A percentile compares a stretch with the other conserved stretches of the same genome.
phyloP scores from a whole-genome alignment of 1,140 invertebrate species.

The Macrostomum lignano region DNA sequence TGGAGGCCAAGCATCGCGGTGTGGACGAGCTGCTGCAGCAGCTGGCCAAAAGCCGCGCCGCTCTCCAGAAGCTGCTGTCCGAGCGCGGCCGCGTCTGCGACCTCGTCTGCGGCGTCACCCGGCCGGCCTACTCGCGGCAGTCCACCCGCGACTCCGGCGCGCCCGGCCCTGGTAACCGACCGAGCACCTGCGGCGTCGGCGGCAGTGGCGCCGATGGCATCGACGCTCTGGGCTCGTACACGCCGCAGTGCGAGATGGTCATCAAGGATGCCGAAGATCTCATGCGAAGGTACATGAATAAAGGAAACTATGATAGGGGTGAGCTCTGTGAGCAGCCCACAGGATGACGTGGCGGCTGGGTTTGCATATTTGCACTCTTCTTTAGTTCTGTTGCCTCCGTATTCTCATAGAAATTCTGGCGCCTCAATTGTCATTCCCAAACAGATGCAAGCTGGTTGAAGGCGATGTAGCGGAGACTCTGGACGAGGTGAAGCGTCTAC shows the following conservation, averaged over 20 bases:
- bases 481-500: too few species aligned
- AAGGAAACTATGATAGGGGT: too few species aligned
- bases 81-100: conserved; percentile 22
- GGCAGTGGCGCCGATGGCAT: conserved; percentile 9
- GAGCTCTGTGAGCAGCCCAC: conserved; percentile 13
- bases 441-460: too few species aligned
- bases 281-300: too few species aligned
- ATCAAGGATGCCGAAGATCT: conserved; percentile 16
- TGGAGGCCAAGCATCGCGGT: conserved; percentile 16
- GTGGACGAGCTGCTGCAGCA: not conserved
- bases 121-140: not conserved
- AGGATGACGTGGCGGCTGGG: too few species aligned
- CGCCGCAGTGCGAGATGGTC: conserved; percentile 17
- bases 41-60: conserved; percentile 8
- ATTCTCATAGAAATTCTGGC: too few species aligned
- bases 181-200: not conserved
- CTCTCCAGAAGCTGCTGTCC: too few species aligned
- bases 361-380: too few species aligned
- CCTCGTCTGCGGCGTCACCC: conserved; percentile 16
- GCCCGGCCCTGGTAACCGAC: not conserved
- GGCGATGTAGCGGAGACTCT: too few species aligned
- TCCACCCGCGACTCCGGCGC: not conserved
- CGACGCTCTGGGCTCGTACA: conserved; percentile 21
- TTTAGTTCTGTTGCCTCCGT: too few species aligned
- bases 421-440: too few species aligned